Evolutionary conservation across 2,888 invertebrate species (phyloP), one percentile per base, ranked within the genome.

Genomic region (Pterobdella sp.): DNA sequence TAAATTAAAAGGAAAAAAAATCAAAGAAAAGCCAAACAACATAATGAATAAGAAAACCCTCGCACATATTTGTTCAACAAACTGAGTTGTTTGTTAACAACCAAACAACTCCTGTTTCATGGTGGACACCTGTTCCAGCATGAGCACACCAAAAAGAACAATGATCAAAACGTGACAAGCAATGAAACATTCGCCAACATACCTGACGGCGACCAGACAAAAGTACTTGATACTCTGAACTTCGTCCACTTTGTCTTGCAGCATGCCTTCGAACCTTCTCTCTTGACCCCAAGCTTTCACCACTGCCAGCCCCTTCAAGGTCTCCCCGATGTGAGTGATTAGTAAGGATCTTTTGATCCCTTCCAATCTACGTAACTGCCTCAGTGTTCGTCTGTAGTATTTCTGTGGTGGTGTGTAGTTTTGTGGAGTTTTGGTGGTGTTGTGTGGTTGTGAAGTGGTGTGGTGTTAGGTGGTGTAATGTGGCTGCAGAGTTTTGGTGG

Each of bases 341-440:
- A 71, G 56, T 34, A 56, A 37, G 4, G 71, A 71, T 34, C 71
- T 31, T 31, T 32, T 60, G 52, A 63, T 71, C 32, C 63, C 56
- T 36, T 34, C 56, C 34, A 71, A 26, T 37, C 71, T 71, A 14
- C 71, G 42, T 31, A 71, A 31, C 35, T 71, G 71, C 4, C 71
- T 14, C 3, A 56, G 14, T 36, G 71, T 63, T 1, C 18, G 18
- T 56, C 60, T 56, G 60, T 56, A 56, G 60, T 56, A 56, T 3
- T 56, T 56, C 68, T 68, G 32, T 29, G 52, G 68, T 7, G 14
- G 29, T 22, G 52, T 34, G 29, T 10, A 56, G 22, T 32, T 4
- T 68, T 32, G 29, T 22, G 34, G 37, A 60, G 60, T 49, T 18
- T 56, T n/a, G 26, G 29, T 68, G 56, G 68, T 26, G 68, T 56